Percentiles rank a stretch among this genome's conserved stretches.
Evolutionary conservation across 1,140 invertebrate genomes (phyloP).

Genomic region (Triops cancriformis): DNA sequence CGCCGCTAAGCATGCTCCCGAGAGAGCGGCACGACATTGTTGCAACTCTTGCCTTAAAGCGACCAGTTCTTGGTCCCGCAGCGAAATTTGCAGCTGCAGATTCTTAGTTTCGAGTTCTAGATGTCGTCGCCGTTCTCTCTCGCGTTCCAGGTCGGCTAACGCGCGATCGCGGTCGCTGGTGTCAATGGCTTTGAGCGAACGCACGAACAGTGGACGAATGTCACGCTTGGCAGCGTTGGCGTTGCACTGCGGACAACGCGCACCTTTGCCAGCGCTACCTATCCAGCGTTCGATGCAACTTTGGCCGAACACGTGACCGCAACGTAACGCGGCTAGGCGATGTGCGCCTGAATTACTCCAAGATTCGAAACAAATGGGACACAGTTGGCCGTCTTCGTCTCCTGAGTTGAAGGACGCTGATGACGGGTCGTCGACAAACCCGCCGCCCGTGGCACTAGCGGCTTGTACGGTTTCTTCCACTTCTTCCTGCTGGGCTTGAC

Average conservation of each 20-base stretch:
- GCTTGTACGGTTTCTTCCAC: background rate
- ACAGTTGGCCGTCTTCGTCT: constrained; percentile 37
- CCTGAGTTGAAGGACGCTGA: background rate
- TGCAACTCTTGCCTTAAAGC: constrained; percentile 30
- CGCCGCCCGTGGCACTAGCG: background rate
- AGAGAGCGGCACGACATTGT: constrained; percentile 18
- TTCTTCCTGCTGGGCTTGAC: background rate
- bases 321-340: constrained; percentile 67
- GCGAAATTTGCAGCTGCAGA: constrained; percentile 16
- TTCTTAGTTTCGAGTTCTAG: constrained; percentile 40
- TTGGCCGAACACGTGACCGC: constrained; percentile 83
- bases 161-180: constrained; percentile 53
- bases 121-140: constrained; percentile 39
- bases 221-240: constrained; percentile 60
- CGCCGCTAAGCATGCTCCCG: constrained; percentile 26
- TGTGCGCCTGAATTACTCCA: constrained; percentile 81
- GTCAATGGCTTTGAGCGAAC: constrained; percentile 50
- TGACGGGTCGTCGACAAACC: background rate
- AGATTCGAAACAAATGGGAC: constrained; percentile 76
- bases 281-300: constrained; percentile 59
- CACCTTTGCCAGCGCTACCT: constrained; percentile 31
- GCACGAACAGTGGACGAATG: constrained; percentile 62
- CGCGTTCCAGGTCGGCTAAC: constrained; percentile 44
- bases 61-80: constrained; percentile 22
- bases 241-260: constrained; percentile 80